These are phyloP conservation scores for Leucozona laternaria DNA, from an alignment of 2,888 invertebrate genomes.

Conservation along the genomic window DNA sequence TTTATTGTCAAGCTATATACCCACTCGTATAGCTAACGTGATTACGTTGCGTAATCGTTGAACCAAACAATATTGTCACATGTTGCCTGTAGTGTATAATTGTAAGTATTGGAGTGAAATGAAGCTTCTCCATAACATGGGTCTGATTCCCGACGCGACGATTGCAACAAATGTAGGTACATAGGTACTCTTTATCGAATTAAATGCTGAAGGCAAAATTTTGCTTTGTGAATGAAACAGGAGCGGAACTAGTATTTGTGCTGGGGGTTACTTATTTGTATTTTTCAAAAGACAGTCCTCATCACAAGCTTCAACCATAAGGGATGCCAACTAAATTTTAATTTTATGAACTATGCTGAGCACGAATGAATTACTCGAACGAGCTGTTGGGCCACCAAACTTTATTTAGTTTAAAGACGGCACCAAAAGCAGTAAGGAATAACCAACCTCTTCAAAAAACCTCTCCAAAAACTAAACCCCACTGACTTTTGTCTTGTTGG, in stretches of 20 bases:
- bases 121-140: conserved; percentile 12
- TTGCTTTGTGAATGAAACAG: conserved; percentile 15
- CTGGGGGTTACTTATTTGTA: no score
- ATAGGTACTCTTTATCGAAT: conserved; percentile 52
- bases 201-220: conserved; percentile 55
- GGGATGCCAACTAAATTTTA: no score
- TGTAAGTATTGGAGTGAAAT: not conserved
- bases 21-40: conserved; percentile 10
- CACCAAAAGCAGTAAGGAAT: no score
- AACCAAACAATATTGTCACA: conserved; percentile 33
- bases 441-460: no score
- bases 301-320: no score
- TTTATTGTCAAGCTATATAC: not conserved
- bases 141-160: conserved; percentile 11
- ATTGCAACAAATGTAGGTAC: conserved; percentile 57
- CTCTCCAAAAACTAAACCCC: no score
- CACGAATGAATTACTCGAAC: no score
- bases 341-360: no score
- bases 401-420: no score
- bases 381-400: no score
- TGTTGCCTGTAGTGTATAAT: not conserved
- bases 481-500: no score
- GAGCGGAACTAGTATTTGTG: not conserved
- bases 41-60: conserved; percentile 41
- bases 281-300: no score